Evolutionary conservation across 2,888 invertebrate genomes (phyloP), one percentile per base, ranked within the genome.

Genomic region (Omphaloscelis lunosa): DNA sequence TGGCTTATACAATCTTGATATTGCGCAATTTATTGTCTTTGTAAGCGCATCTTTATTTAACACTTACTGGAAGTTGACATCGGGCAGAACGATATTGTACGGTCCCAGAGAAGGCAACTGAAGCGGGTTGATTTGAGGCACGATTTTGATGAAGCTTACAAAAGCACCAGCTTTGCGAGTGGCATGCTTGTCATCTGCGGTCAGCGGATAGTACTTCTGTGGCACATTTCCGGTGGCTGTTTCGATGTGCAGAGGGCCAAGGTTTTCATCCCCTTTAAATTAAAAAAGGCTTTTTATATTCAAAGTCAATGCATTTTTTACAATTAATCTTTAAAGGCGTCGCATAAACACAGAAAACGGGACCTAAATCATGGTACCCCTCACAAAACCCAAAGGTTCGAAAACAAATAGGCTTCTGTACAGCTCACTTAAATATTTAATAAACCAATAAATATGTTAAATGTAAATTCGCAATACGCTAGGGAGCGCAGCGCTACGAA

Each of bases 111-210:
- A 9, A 2, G 68, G 23, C 20, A 74, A 2, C 23, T 23, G 2
- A 29, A 84, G 53, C 7, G 83, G 83, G 65, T 83, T 84, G 29
- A 80, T 3, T 69, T 74, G 80, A 51, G 83, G 84, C 29, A 84
- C 27, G 23, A 41, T 27, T 39, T 84, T 83, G 15, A 80, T 29
- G 65, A 83, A 83, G 68, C 39, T 66, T 7, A 84, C 53, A 27
- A 83, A 80, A 29, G 83, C 20, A 39, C 45, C 61, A 34, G 84
- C 83, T 58, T 83, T 83, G 45, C 74, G 83, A 12, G 84, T 77
- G 27, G 83, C 83, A 8, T 77, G 83, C 39, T 53, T 72, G 72
- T 83, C 83, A 15, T 80, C 74, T 2, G 17, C 12, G 23, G 65
- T 62, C 68, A 83, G 2, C 23, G 84, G 84, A 15, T 23, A 27